These are phyloP conservation scores for Nebria ingens DNA, from an alignment of 1,140 invertebrate genomes.

Conservation along the genomic window DNA sequence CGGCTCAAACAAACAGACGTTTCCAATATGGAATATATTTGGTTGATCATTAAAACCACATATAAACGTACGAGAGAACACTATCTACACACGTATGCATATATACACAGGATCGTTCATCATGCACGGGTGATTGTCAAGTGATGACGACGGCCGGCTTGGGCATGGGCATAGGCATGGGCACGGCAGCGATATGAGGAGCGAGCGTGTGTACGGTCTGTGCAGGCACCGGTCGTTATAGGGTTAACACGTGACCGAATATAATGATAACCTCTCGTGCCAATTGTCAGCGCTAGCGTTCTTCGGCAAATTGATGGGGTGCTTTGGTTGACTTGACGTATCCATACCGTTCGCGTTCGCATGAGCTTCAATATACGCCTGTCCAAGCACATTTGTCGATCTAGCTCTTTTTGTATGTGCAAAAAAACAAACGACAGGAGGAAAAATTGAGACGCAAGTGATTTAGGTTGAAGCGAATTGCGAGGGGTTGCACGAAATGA, in stretches of 20 bases:
- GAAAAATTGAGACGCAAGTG: too few relatives aligned
- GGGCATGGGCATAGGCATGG: conserved; percentile 16
- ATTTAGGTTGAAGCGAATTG: too few relatives aligned
- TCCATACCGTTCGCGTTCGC: too few relatives aligned
- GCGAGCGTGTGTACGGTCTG: background rate
- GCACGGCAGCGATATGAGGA: conserved; percentile 12
- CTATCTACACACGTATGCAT: too few relatives aligned
- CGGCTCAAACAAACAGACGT: too few relatives aligned
- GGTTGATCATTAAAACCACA: conserved; percentile 29
- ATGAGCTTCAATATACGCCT: too few relatives aligned
- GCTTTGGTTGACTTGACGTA: background rate
- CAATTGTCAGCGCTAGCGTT: background rate
- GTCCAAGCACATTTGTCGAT: background rate
- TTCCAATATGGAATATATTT: conserved; percentile 17
- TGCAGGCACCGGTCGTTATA: conserved; percentile 7
- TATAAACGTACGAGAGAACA: conserved; percentile 1
- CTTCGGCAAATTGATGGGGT: background rate
- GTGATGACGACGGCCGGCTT: conserved; percentile 17
- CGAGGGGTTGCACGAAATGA: too few relatives aligned
- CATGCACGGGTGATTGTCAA: conserved; percentile 16
- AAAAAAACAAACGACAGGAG: too few relatives aligned
- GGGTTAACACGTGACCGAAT: conserved; percentile 7
- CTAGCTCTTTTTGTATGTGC: background rate
- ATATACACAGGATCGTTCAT: background rate
- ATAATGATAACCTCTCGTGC: conserved; percentile 9